Conservation (phyloP, 2,797 vertebrate genomes). For the Molossus alvarezi region DNA sequence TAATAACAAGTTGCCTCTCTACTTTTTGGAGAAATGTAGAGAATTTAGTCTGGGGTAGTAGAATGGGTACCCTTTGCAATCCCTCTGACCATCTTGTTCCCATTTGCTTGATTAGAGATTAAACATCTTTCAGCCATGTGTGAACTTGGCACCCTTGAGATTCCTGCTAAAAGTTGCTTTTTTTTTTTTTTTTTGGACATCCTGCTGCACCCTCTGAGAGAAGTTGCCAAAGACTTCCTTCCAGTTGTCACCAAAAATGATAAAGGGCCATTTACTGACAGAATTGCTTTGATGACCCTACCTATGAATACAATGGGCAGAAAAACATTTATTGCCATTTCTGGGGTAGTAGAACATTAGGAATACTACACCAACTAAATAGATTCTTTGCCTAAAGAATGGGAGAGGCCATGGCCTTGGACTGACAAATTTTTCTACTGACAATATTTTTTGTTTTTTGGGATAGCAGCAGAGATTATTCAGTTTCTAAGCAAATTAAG, state of each 20-base stretch:
- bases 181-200: conserved; percentile 26
- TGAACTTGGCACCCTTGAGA: conserved; percentile 48
- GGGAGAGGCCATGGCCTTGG: not conserved
- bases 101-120: conserved; percentile 32
- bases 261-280: conserved; percentile 4
- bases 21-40: not conserved
- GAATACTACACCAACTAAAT: not conserved
- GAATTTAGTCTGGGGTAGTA: not conserved
- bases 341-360: not conserved
- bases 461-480: not conserved
- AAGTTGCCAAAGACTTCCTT: conserved; percentile 75
- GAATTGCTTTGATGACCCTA: conserved; percentile 8
- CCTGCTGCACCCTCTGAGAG: conserved; percentile 6
- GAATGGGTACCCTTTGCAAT: not conserved
- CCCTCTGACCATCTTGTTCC: not conserved
- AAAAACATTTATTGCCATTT: not conserved
- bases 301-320: not conserved
- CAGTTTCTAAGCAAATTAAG: not conserved
- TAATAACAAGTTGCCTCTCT: not conserved
- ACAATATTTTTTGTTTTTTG: not conserved
- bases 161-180: conserved; percentile 59
- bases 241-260: conserved; percentile 63
- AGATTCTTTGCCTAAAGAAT: not conserved
- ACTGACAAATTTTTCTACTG: not conserved
- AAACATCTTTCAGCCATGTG: conserved; percentile 65